These are phyloP conservation scores for Spheniscus humboldti DNA, from an alignment of 2,797 vertebrate genomes.

Conservation along the genomic window DNA sequence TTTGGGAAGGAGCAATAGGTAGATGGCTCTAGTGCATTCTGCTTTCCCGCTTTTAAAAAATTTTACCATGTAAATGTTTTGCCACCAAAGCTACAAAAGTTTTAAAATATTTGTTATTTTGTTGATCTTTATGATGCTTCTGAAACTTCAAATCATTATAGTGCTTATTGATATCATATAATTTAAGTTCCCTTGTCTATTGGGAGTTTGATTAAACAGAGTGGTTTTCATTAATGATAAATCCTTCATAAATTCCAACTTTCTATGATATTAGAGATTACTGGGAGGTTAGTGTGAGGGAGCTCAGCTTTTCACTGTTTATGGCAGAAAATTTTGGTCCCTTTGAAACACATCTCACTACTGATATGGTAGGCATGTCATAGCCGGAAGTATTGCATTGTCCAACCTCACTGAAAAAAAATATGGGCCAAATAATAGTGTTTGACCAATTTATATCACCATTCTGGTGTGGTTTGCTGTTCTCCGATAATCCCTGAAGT, in stretches of 20 bases:
- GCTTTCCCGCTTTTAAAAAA: background rate
- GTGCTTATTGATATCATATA: background rate
- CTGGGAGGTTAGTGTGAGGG: background rate
- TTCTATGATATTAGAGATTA: background rate
- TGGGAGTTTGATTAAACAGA: background rate
- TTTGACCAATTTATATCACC: background rate
- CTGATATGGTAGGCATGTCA: background rate
- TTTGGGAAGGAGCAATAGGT: background rate
- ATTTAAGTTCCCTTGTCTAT: background rate
- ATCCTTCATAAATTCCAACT: background rate
- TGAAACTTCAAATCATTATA: background rate
- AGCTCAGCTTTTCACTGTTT: background rate
- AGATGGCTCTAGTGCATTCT: background rate
- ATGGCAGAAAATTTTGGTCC: background rate
- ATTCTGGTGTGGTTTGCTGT: background rate
- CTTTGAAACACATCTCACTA: background rate
- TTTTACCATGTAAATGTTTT: background rate
- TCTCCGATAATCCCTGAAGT: background rate
- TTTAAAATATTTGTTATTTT: background rate
- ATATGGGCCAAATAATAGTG: background rate
- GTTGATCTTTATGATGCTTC: background rate
- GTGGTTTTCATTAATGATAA: background rate
- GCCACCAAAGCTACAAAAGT: background rate
- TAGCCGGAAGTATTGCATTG: background rate
- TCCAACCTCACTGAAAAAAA: background rate